Conservation (phyloP, 2,113 vertebrate species). For the Pseudorectes ferrugineus region DNA sequence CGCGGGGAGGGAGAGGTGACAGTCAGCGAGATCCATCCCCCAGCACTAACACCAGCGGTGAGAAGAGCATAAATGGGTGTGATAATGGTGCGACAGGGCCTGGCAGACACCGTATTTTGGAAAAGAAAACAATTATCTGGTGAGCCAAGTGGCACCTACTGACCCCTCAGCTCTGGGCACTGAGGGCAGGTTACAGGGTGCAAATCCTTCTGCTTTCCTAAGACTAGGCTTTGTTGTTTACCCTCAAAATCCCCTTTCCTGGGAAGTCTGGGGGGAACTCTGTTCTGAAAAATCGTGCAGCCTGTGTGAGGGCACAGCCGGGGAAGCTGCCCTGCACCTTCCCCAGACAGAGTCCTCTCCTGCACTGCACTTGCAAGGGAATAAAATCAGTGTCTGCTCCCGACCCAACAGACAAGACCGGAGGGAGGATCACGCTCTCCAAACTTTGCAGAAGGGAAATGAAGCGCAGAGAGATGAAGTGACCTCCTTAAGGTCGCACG, state of each 20-base stretch:
- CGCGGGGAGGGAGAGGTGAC: neutral
- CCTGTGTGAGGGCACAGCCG: fast-evolving
- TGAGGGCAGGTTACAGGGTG: neutral
- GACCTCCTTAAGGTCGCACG: neutral
- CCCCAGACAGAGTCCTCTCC: neutral
- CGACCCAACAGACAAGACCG: fast-evolving
- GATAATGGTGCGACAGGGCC: neutral
- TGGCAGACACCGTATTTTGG: fast-evolving
- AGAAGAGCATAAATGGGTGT: fast-evolving
- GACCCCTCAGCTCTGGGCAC: neutral
- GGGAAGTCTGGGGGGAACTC: too few relatives aligned
- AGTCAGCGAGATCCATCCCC: fast-evolving
- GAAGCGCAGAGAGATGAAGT: neutral
- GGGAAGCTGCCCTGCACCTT: neutral
- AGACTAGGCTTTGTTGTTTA: neutral
- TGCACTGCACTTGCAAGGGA: neutral
- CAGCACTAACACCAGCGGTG: fast-evolving
- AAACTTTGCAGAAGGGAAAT: constrained; percentile 22
- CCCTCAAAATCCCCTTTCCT: neutral
- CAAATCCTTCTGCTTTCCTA: neutral
- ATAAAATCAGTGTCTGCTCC: neutral
- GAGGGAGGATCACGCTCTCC: neutral
- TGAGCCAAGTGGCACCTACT: neutral
- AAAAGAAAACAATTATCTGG: neutral
- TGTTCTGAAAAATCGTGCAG: fast-evolving